Evolutionary conservation across 2,113 vertebrate genomes (phyloP).

Genomic region (Pelmatolapia mariae): DNA sequence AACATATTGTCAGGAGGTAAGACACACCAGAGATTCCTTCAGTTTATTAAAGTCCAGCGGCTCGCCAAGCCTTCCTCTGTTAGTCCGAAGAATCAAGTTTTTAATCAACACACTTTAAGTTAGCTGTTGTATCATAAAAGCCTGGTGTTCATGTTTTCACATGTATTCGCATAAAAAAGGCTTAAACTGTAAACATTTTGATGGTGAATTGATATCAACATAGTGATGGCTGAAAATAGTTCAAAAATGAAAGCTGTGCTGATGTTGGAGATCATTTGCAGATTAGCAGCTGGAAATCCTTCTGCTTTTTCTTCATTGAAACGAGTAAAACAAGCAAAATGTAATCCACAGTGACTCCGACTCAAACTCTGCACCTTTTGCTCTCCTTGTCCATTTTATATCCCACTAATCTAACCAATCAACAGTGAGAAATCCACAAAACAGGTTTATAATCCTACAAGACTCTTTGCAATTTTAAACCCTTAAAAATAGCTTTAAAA

Average conservation of each 20-base stretch:
- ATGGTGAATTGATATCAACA: not conserved
- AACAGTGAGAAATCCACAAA: not conserved
- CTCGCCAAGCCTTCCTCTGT: not conserved
- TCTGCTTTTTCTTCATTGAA: not conserved
- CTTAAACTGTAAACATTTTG: not conserved
- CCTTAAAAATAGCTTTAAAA: not conserved
- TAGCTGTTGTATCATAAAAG: not conserved
- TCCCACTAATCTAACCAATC: not conserved
- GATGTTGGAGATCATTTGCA: not conserved
- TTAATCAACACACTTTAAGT: not conserved
- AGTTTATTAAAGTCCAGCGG: not conserved
- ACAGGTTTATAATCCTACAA: not conserved
- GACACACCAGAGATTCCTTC: rapidly evolving
- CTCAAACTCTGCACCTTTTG: rapidly evolving
- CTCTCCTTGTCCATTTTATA: not conserved
- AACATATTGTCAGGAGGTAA: not conserved
- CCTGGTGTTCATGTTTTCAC: not conserved
- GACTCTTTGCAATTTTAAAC: not conserved
- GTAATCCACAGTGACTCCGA: not conserved
- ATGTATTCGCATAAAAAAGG: rapidly evolving
- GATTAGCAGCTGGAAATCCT: not conserved
- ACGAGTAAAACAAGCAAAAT: not conserved
- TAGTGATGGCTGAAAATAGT: not conserved
- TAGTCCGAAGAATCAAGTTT: not conserved
- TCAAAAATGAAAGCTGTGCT: not conserved